Percentiles rank a stretch among this genome's conserved stretches.
phyloP scores from a whole-genome alignment of 1,140 invertebrate genomes.

The Achroia grisella region DNA sequence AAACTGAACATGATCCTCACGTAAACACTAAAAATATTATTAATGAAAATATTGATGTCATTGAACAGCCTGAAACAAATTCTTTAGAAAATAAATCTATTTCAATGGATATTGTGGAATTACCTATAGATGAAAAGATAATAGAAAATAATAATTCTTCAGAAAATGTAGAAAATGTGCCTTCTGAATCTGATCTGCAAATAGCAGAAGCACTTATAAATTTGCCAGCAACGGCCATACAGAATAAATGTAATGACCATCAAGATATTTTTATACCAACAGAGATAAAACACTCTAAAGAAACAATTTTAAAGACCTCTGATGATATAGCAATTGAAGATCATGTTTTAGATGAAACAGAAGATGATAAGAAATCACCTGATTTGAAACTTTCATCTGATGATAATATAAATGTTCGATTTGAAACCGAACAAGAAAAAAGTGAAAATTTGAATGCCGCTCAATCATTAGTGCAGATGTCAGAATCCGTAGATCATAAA shows the following conservation, averaged over 20 bases:
- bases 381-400: not conserved
- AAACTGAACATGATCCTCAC: not conserved
- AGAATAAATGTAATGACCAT: constrained; percentile 32
- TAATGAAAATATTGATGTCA: constrained; percentile 7
- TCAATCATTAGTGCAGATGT: constrained; percentile 68
- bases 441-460: constrained; percentile 67
- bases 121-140: not conserved
- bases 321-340: not conserved
- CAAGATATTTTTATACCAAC: constrained; percentile 14
- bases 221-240: constrained; percentile 54
- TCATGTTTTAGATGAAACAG: not conserved
- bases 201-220: constrained; percentile 66
- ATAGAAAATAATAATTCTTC: not conserved
- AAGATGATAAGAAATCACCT: constrained; percentile 1
- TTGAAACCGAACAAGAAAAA: constrained; percentile 65
- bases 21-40: constrained; percentile 3
- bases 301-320: not conserved
- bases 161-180: constrained; percentile 29
- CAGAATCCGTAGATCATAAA: constrained; percentile 59
- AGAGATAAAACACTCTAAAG: constrained; percentile 9
- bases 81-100: no score
- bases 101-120: no score
- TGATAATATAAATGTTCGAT: constrained; percentile 36
- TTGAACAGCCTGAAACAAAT: not conserved
- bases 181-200: constrained; percentile 63